These are phyloP conservation scores for Montipora capricornis DNA, from an alignment of 64 coral and sea anemone genomes.

Conservation along the genomic window DNA sequence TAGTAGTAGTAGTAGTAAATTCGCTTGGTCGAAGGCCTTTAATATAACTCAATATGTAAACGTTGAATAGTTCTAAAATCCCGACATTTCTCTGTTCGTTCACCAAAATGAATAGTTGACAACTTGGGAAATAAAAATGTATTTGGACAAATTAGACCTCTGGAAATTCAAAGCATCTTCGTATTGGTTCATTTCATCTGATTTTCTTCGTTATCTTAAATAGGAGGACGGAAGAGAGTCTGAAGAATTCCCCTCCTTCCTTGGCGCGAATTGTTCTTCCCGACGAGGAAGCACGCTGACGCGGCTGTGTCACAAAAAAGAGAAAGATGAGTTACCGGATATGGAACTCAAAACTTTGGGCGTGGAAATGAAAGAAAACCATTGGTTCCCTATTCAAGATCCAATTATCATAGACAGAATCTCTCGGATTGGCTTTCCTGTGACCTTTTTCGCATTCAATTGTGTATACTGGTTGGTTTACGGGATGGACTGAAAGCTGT, in stretches of 20 bases:
- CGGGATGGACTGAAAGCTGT: neutral
- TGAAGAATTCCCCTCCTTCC: neutral
- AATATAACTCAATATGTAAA: too few relatives aligned
- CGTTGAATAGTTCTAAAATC: too few relatives aligned
- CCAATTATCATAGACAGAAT: conserved; percentile 70
- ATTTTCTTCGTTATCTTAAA: neutral
- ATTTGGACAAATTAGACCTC: too few relatives aligned
- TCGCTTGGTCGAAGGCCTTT: too few relatives aligned
- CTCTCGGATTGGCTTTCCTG: conserved; percentile 80
- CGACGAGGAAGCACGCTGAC: neutral
- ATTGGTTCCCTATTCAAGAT: neutral
- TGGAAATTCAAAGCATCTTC: too few relatives aligned
- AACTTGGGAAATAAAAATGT: too few relatives aligned
- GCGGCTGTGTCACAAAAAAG: neutral
- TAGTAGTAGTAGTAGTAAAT: too few relatives aligned
- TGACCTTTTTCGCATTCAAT: conserved; percentile 87
- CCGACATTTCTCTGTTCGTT: too few relatives aligned
- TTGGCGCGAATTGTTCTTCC: conserved; percentile 35
- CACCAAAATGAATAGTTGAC: too few relatives aligned
- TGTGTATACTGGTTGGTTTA: conserved; percentile 83
- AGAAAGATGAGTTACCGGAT: conserved; percentile 1
- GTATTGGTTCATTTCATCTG: neutral
- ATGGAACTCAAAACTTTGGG: conserved; percentile 8
- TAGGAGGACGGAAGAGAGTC: conserved; percentile 1
- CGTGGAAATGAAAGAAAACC: neutral